These are phyloP conservation scores for Narcine bancroftii DNA, from an alignment of 2,113 vertebrate genomes.

Conservation along the genomic window DNA sequence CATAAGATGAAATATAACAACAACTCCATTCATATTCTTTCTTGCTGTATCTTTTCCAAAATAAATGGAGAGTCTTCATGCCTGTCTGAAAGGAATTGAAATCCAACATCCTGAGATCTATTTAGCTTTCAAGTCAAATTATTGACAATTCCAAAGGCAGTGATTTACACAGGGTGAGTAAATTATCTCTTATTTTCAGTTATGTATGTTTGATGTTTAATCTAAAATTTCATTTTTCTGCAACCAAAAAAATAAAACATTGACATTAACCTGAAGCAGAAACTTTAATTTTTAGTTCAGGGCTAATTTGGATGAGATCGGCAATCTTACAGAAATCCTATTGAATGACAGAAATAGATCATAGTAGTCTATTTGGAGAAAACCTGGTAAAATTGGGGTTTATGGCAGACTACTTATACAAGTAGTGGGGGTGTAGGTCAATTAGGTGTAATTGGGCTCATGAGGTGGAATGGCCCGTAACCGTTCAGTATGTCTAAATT, in stretches of 20 bases:
- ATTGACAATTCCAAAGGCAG: neutral
- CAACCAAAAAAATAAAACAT: neutral
- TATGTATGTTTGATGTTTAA: neutral
- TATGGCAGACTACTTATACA: neutral
- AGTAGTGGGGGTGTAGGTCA: too few relatives aligned
- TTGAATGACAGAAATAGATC: neutral
- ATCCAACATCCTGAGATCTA: neutral
- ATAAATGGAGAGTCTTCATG: neutral
- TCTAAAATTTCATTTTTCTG: neutral
- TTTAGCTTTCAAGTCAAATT: too few relatives aligned
- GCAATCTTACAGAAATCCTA: neutral
- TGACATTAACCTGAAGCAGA: neutral
- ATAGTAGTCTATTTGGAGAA: neutral
- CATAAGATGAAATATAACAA: neutral
- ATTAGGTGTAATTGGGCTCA: too few relatives aligned
- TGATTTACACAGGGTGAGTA: neutral
- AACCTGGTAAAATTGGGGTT: neutral
- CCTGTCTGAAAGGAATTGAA: neutral
- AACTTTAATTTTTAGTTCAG: neutral
- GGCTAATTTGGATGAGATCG: neutral
- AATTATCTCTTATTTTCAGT: neutral
- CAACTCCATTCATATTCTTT: neutral
- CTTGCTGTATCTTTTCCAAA: neutral
- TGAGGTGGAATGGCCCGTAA: too few relatives aligned
- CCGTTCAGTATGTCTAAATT: too few relatives aligned